phyloP scores from a whole-genome alignment of 2,113 vertebrate species.

The Lepisosteus osseus region DNA sequence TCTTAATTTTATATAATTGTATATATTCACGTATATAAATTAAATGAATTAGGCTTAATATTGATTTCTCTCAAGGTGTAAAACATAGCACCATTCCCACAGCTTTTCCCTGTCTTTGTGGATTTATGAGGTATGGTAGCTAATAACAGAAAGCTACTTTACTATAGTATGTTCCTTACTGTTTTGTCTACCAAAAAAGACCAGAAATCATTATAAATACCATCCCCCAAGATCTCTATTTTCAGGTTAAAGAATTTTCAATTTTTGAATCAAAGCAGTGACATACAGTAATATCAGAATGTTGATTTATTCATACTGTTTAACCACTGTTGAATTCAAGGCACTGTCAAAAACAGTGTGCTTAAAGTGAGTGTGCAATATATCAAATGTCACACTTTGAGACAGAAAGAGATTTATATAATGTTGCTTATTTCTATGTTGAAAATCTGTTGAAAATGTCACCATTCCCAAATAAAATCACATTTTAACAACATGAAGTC shows the following conservation, averaged over 20 bases:
- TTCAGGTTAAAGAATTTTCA: background rate
- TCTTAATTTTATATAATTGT: background rate
- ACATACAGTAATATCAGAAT: too few species aligned
- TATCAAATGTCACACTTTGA: background rate
- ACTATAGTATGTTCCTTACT: conserved; percentile 2
- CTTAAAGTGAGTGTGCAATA: background rate
- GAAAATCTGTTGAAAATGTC: background rate
- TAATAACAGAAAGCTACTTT: conserved; percentile 5
- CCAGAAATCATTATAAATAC: background rate
- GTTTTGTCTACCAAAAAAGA: background rate
- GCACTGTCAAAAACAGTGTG: too few species aligned
- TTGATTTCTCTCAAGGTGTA: conserved; percentile 6
- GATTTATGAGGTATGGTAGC: conserved; percentile 17
- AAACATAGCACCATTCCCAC: conserved; percentile 19
- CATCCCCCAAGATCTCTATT: background rate
- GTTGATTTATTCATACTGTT: too few species aligned
- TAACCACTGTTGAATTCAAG: too few species aligned
- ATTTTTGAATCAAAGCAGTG: too few species aligned
- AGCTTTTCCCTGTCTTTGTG: conserved; percentile 10
- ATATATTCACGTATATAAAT: conserved; percentile 1
- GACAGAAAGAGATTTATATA: background rate
- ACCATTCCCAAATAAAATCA: background rate
- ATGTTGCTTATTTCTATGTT: background rate
- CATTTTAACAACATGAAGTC: background rate
- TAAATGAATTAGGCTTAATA: conserved; percentile 7